phyloP scores from a whole-genome alignment of 1,140 invertebrate species.

The Diprion similis region DNA sequence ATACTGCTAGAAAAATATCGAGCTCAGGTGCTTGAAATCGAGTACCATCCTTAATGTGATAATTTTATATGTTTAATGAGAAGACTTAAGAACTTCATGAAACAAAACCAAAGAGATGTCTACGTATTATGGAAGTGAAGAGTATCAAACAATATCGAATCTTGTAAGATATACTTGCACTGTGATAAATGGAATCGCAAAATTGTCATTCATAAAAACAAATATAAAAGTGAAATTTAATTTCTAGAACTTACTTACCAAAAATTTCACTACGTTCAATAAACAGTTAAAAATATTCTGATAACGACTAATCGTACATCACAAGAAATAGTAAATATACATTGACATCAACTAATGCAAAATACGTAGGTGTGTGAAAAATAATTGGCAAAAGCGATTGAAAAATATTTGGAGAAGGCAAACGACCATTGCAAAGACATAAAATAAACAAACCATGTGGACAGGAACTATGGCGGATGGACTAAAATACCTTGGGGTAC shows the following conservation, averaged over 20 bases:
- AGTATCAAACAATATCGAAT: no score
- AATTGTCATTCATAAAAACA: not conserved
- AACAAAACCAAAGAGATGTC: no score
- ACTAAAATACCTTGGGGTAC: conserved; percentile 44
- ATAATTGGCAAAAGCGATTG: not conserved
- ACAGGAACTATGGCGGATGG: not conserved
- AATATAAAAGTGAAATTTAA: not conserved
- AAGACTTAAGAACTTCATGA: no score
- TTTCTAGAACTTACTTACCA: not conserved
- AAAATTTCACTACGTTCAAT: not conserved
- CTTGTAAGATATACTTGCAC: no score
- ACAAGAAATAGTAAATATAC: conserved; percentile 10
- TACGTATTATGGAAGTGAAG: no score
- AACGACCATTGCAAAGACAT: not conserved
- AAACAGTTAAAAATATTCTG: no score
- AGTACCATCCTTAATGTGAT: no score
- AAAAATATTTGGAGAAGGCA: not conserved
- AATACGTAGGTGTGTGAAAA: not conserved
- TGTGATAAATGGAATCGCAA: not conserved
- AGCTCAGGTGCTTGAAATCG: no score
- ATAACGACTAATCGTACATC: not conserved
- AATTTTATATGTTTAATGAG: no score
- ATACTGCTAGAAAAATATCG: no score
- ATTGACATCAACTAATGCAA: not conserved
- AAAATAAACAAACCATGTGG: not conserved